These are phyloP conservation scores for Echiichthys vipera DNA, from an alignment of 2,797 vertebrate species.

Conservation along the genomic window DNA sequence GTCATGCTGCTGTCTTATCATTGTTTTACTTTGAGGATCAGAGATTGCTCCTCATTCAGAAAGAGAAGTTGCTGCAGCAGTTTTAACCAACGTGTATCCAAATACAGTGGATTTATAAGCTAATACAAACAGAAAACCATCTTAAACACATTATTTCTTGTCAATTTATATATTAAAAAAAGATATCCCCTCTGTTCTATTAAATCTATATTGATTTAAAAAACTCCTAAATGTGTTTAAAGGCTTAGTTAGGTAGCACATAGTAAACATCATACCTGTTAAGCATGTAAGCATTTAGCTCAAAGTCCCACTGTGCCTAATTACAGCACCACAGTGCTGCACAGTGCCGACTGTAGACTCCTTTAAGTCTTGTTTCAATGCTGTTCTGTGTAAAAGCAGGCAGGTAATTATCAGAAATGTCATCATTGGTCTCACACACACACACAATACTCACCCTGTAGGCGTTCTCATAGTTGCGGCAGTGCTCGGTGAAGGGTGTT, in stretches of 20 bases:
- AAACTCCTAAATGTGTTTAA: too few species aligned
- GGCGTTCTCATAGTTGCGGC: slow-evolving; percentile 89
- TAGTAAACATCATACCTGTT: background rate
- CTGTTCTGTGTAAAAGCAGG: background rate
- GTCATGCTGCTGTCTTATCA: slow-evolving; percentile 9
- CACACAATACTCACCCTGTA: slow-evolving; percentile 85
- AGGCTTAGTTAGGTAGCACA: too few species aligned
- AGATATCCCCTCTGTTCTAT: background rate
- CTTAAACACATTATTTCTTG: background rate
- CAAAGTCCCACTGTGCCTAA: background rate
- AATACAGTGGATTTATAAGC: slow-evolving; percentile 1
- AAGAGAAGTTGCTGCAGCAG: background rate
- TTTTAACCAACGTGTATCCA: background rate
- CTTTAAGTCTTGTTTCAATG: background rate
- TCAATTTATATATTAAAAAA: background rate
- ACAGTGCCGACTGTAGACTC: background rate
- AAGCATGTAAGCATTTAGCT: background rate
- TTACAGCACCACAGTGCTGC: background rate
- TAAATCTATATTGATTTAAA: too few species aligned
- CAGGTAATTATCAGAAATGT: background rate
- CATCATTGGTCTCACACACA: background rate
- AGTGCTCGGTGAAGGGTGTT: slow-evolving; percentile 91
- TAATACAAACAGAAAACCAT: background rate
- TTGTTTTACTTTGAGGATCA: slow-evolving; percentile 20
- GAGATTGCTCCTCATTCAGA: background rate